These are phyloP conservation scores for Drosophila parthenogenetica DNA, from an alignment of 2,888 invertebrate species.

Conservation along the genomic window DNA sequence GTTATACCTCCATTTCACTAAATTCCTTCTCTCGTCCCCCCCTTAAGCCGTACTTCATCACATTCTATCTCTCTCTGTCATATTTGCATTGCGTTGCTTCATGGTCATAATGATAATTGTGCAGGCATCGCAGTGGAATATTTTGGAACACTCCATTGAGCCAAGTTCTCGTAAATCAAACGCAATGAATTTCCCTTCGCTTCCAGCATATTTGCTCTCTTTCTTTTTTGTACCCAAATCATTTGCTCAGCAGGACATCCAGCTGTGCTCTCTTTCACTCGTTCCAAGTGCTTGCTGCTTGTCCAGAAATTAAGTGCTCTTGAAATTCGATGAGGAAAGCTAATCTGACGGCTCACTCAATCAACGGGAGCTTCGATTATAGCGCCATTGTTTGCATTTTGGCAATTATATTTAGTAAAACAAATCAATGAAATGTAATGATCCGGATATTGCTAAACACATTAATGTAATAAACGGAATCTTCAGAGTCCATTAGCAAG, in stretches of 20 bases:
- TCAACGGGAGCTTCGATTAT: slow-evolving; percentile 36
- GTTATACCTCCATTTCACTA: not conserved
- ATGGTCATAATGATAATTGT: slow-evolving; percentile 59
- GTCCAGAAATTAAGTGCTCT: slow-evolving; percentile 58
- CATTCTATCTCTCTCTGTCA: slow-evolving; percentile 18
- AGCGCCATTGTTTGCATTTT: slow-evolving; percentile 44
- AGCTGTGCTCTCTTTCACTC: slow-evolving; percentile 8
- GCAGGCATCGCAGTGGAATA: slow-evolving; percentile 51
- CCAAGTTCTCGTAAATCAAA: slow-evolving; percentile 61
- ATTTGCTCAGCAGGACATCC: slow-evolving; percentile 31
- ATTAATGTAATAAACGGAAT: slow-evolving; percentile 10
- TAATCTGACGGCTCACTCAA: slow-evolving; percentile 60
- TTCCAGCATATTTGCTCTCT: not conserved
- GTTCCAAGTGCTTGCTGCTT: not conserved
- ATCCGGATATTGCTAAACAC: slow-evolving; percentile 23
- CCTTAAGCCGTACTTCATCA: not conserved
- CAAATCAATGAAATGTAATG: slow-evolving; percentile 66
- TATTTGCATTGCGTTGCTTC: slow-evolving; percentile 30
- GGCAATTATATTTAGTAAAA: slow-evolving; percentile 65
- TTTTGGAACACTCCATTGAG: slow-evolving; percentile 55
- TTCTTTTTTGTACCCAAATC: not conserved
- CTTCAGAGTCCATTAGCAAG: not conserved
- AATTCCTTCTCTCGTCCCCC: not conserved
- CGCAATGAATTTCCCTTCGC: slow-evolving; percentile 32
- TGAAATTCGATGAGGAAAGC: slow-evolving; percentile 68